Evolutionary conservation across 37 sponge, comb jelly and placozoan genomes (phyloP).

Genomic region (Aplysina aerophoba): DNA sequence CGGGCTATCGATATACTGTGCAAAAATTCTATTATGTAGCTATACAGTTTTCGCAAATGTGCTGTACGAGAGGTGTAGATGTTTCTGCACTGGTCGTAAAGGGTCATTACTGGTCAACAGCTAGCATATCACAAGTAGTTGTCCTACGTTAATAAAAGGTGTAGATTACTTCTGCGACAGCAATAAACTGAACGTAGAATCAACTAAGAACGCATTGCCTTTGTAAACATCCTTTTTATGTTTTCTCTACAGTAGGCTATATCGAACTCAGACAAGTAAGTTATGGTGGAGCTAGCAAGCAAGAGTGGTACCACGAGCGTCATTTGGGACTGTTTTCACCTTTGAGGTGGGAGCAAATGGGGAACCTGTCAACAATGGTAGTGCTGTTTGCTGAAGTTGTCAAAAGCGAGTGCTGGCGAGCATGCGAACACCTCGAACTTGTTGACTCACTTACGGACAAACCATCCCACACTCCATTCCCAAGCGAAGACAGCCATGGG

Average conservation of each 20-base stretch:
- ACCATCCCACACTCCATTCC: constrained; percentile 5
- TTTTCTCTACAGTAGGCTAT: neutral
- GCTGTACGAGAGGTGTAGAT: no score
- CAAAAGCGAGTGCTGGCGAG: constrained; percentile 17
- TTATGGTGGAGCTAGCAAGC: constrained; percentile 11
- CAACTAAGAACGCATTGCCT: no score
- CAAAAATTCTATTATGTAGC: no score
- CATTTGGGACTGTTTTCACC: constrained; percentile 12
- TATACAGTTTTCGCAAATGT: neutral
- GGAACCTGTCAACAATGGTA: constrained; percentile 15
- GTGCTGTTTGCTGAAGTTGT: constrained; percentile 28
- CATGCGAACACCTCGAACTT: constrained; percentile 37
- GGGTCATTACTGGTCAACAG: no score
- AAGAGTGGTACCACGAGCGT: constrained; percentile 19
- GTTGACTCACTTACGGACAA: constrained; percentile 16
- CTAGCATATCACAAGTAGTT: neutral
- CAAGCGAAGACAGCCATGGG: constrained; percentile 26
- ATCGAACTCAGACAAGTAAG: neutral
- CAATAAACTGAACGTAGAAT: no score
- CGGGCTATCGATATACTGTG: neutral
- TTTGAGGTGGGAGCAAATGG: neutral
- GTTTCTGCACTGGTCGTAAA: no score
- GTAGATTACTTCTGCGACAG: no score
- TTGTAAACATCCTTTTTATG: no score
- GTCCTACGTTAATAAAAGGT: no score